A percentile compares a stretch with the other conserved stretches of the same genome.
Conservation (phyloP, 2,113 vertebrate species). For the Marcusenius ussheri region DNA sequence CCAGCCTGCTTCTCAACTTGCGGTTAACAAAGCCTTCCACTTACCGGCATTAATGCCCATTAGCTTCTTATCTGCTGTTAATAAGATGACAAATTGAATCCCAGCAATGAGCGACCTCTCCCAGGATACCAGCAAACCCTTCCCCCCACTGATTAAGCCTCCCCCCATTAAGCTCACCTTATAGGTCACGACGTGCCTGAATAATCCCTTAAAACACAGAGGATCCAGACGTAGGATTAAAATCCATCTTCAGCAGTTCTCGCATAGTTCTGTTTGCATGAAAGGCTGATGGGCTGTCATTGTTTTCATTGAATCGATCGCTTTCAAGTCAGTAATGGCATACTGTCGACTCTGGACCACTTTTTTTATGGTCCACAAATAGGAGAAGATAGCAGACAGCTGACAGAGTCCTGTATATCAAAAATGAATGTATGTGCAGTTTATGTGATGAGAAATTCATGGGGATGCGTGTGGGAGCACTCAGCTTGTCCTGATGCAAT, state of each 20-base stretch:
- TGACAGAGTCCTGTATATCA: not conserved
- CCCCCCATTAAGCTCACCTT: conserved; percentile 17
- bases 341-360: not conserved
- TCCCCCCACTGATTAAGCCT: conserved; percentile 7
- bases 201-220: conserved; percentile 31
- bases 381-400: not conserved
- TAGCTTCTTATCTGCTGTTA: conserved; percentile 1
- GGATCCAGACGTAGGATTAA: conserved; percentile 20
- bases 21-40: not conserved
- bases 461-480: not conserved
- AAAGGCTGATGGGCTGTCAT: conserved; percentile 13
- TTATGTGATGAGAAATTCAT: not conserved
- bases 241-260: conserved; percentile 18
- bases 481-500: not conserved
- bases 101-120: not conserved
- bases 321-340: not conserved
- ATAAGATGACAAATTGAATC: conserved; percentile 12
- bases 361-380: not conserved
- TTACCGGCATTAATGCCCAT: not conserved
- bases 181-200: conserved; percentile 19
- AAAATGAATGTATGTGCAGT: not conserved
- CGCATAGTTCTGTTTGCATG: conserved; percentile 15
- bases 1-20: not conserved
- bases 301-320: not conserved
- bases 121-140: not conserved